phyloP scores from a whole-genome alignment of 1,140 invertebrate species.

The Drosophila virilis region DNA sequence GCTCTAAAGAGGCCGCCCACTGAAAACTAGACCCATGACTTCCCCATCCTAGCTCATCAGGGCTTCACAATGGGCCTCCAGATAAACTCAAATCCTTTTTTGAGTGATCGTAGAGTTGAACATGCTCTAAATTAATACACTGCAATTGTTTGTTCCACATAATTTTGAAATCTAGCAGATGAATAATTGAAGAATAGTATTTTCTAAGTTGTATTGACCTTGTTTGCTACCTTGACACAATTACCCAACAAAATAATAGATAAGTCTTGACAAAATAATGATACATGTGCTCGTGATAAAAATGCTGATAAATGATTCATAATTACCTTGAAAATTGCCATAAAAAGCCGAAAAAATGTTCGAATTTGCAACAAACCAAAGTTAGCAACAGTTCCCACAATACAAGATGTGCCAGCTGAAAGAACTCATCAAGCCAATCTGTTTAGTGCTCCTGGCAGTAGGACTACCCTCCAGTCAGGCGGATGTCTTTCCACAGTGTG shows the following conservation, averaged over 20 bases:
- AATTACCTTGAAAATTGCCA: conserved; percentile 44
- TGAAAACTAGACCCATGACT: no score
- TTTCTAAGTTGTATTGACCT: not conserved
- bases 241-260: conserved; percentile 25
- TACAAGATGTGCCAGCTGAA: conserved; percentile 37
- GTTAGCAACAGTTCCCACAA: not conserved
- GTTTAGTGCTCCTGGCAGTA: conserved; percentile 37
- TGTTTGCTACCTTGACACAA: conserved; percentile 54
- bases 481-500: conserved; percentile 56
- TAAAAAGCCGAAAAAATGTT: conserved; percentile 36
- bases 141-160: no score
- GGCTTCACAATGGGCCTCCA: no score
- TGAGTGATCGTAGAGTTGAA: no score
- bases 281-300: conserved; percentile 36
- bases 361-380: conserved; percentile 10
- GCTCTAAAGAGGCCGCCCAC: no score
- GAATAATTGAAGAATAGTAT: no score
- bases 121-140: no score
- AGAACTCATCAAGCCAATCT: conserved; percentile 7
- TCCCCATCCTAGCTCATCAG: no score
- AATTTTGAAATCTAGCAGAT: no score
- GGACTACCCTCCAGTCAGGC: not conserved
- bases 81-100: no score
- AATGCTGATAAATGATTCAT: conserved; percentile 39
- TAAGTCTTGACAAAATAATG: conserved; percentile 26